A percentile compares a stretch with the other conserved stretches of the same genome.
These are phyloP conservation scores for Psophia crepitans DNA, from an alignment of 2,113 vertebrate species.

Conservation along the genomic window DNA sequence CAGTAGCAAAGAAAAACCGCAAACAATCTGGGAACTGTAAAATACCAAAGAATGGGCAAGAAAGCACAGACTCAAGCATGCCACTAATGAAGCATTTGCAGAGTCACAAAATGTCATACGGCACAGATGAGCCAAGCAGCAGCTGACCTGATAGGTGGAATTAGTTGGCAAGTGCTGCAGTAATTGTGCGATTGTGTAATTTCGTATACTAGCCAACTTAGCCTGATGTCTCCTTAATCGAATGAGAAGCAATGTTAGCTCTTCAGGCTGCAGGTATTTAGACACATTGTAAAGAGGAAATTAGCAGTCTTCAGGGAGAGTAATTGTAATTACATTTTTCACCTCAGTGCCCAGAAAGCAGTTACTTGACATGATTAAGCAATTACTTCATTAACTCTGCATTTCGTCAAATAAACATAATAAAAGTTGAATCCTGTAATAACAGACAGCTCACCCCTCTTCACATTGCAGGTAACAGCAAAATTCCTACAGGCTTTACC, in stretches of 20 bases:
- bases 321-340: conserved; percentile 59
- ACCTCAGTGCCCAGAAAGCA: conserved; percentile 60
- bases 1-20: conserved; percentile 38
- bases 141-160: conserved; percentile 92
- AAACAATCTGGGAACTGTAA: neutral
- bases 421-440: neutral
- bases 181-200: conserved; percentile 88
- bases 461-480: neutral
- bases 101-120: conserved; percentile 54
- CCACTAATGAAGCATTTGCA: conserved; percentile 55
- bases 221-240: conserved; percentile 96
- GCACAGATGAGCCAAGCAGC: conserved; percentile 65
- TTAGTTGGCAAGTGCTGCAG: conserved; percentile 88
- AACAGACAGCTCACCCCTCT: conserved; percentile 9
- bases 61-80: conserved; percentile 63
- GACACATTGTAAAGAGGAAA: conserved; percentile 77
- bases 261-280: conserved; percentile 90
- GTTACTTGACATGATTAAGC: conserved; percentile 50
- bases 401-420: conserved; percentile 45
- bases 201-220: conserved; percentile 90
- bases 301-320: conserved; percentile 72
- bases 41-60: conserved; percentile 47
- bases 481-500: neutral
- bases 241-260: conserved; percentile 96
- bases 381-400: conserved; percentile 48